phyloP scores from a whole-genome alignment of 2,888 invertebrate species.

The Drosophila demipolita region DNA sequence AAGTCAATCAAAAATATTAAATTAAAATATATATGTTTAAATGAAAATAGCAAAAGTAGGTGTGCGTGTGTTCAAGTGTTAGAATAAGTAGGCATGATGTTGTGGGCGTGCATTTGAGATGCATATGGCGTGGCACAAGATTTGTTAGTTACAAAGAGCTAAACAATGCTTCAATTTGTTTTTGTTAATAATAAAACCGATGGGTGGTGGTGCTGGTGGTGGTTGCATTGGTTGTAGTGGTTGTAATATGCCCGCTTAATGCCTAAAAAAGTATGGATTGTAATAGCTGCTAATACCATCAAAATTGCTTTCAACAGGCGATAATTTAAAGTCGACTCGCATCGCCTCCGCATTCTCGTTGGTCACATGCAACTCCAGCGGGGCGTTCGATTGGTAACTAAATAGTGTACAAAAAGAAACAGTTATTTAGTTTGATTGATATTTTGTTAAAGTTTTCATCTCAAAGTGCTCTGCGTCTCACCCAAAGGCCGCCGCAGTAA shows the following conservation, averaged over 20 bases:
- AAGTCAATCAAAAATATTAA: slow-evolving; percentile 3
- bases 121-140: slow-evolving; percentile 11
- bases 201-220: slow-evolving; percentile 29
- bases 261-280: slow-evolving; percentile 83
- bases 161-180: slow-evolving; percentile 16
- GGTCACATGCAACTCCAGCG: slow-evolving; percentile 83
- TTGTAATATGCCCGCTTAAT: slow-evolving; percentile 58
- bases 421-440: neutral
- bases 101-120: neutral
- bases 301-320: slow-evolving; percentile 82
- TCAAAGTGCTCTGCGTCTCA: slow-evolving; percentile 82
- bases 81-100: neutral
- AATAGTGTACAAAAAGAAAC: neutral
- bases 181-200: slow-evolving; percentile 18
- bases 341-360: slow-evolving; percentile 81
- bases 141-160: slow-evolving; percentile 3
- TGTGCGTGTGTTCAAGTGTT: neutral
- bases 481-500: slow-evolving; percentile 91
- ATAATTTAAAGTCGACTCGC: slow-evolving; percentile 83
- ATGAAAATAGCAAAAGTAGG: neutral
- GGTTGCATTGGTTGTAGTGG: slow-evolving; percentile 15
- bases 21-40: slow-evolving; percentile 5
- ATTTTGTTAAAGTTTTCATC: neutral
- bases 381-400: slow-evolving; percentile 86
- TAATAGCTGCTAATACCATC: slow-evolving; percentile 85